These are phyloP conservation scores for Eretmochelys imbricata DNA, from an alignment of 2,113 vertebrate genomes.

Conservation along the genomic window DNA sequence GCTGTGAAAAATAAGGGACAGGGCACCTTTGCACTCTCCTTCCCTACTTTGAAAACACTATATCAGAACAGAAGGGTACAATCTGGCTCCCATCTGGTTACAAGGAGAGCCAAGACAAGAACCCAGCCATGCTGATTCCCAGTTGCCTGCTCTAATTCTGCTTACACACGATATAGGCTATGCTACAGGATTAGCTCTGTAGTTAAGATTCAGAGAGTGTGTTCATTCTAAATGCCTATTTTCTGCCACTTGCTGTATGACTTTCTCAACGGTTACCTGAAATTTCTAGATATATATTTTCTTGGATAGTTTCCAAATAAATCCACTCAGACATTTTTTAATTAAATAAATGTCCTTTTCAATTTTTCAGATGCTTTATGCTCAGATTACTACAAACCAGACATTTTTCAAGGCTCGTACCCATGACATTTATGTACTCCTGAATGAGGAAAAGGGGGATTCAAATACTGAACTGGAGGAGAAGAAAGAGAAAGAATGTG, in stretches of 20 bases:
- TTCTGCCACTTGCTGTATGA: neutral
- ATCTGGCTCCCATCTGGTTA: neutral
- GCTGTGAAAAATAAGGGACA: neutral
- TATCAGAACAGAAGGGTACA: neutral
- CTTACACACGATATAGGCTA: neutral
- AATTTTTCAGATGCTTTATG: neutral
- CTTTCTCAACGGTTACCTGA: neutral
- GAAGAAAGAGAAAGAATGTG: neutral
- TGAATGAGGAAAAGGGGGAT: neutral
- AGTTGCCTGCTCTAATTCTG: neutral
- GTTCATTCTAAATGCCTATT: neutral
- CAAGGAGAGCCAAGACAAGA: neutral
- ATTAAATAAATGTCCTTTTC: slow-evolving; percentile 13
- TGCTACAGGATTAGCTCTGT: neutral
- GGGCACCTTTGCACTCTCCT: neutral
- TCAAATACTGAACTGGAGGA: neutral
- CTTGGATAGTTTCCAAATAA: slow-evolving; percentile 24
- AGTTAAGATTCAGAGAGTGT: neutral
- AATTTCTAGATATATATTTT: slow-evolving; percentile 25
- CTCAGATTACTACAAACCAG: slow-evolving; percentile 2
- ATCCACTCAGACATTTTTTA: neutral
- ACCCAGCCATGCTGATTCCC: neutral
- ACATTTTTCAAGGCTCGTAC: slow-evolving; percentile 8
- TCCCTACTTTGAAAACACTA: neutral
- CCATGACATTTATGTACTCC: neutral